Conservation (phyloP, 2,113 vertebrate genomes). For the Thinocorus orbignyianus region DNA sequence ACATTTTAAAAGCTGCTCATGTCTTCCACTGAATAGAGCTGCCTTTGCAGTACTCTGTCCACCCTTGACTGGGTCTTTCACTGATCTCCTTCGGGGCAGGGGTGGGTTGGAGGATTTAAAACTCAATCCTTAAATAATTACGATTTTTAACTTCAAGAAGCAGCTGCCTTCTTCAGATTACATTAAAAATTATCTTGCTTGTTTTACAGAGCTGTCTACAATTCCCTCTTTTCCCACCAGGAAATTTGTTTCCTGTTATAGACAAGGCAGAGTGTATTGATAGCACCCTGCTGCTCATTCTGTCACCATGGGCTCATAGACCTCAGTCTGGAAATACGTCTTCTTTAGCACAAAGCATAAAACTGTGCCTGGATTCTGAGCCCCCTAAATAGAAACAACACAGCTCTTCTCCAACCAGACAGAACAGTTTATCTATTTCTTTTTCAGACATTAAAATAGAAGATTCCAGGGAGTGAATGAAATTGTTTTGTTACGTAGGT, state of each 20-base stretch:
- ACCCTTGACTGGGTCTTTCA: conserved; percentile 26
- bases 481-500: conserved; percentile 15
- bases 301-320: conserved; percentile 3
- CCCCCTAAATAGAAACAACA: background rate
- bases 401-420: background rate
- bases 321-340: background rate
- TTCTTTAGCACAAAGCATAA: background rate
- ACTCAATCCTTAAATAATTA: conserved; percentile 60
- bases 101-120: conserved; percentile 25
- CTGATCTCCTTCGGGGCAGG: conserved; percentile 12
- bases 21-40: background rate
- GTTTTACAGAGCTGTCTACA: conserved; percentile 30
- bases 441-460: conserved; percentile 47
- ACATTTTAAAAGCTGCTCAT: background rate
- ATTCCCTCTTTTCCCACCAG: conserved; percentile 25
- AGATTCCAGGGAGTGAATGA: conserved; percentile 19
- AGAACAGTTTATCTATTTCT: conserved; percentile 49
- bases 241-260: conserved; percentile 32
- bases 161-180: conserved; percentile 54
- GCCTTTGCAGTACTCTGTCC: background rate
- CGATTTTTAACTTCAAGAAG: conserved; percentile 50
- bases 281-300: conserved; percentile 33
- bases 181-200: conserved; percentile 50
- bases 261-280: conserved; percentile 36
- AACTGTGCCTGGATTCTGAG: background rate